These are phyloP conservation scores for Turnix velox DNA, from an alignment of 2,113 vertebrate genomes.

Conservation along the genomic window DNA sequence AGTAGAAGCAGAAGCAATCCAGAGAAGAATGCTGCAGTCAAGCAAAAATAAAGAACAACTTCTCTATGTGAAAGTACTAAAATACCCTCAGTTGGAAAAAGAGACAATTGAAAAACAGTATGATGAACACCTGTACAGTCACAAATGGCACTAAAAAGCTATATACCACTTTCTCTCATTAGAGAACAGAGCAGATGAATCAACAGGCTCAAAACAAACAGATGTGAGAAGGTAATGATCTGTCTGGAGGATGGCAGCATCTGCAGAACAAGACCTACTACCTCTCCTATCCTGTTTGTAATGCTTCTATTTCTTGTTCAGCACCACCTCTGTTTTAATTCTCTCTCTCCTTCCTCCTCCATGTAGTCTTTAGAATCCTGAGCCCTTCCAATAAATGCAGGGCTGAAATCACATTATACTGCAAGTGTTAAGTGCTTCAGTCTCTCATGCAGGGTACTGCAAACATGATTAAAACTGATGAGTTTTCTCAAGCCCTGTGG, in stretches of 20 bases:
- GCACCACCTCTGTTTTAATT: background rate
- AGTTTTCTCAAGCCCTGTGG: background rate
- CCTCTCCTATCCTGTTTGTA: background rate
- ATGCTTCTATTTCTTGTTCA: background rate
- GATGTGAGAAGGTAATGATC: rapidly evolving
- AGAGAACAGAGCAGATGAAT: background rate
- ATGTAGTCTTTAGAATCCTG: background rate
- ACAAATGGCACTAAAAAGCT: background rate
- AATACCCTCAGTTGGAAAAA: background rate
- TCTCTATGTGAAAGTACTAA: background rate
- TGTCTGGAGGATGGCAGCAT: background rate
- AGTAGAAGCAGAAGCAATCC: background rate
- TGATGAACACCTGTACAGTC: background rate
- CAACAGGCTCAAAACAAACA: background rate
- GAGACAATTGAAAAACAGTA: background rate
- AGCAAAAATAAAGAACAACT: background rate
- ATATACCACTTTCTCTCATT: background rate
- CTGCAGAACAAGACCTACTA: background rate
- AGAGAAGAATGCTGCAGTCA: background rate
- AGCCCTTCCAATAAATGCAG: background rate
- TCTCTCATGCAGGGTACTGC: background rate
- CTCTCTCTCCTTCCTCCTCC: background rate
- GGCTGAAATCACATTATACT: background rate
- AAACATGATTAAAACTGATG: constrained; percentile 10
- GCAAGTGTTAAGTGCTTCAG: background rate